Conservation (phyloP, 2,888 invertebrate genomes). For the Amphipoea oculea region DNA sequence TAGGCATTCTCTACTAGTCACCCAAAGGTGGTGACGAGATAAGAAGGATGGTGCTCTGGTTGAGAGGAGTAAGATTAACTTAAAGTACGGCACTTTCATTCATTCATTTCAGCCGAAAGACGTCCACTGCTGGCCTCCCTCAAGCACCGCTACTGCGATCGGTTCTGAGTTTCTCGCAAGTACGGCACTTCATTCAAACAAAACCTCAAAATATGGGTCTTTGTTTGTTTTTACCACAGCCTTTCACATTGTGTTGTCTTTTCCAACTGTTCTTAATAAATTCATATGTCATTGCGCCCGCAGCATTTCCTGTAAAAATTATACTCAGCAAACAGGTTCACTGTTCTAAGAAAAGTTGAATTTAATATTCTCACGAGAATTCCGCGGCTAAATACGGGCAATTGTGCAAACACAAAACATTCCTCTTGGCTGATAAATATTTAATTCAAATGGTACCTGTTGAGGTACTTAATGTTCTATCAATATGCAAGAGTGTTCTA, state of each 20-base stretch:
- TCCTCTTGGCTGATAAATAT: slow-evolving; percentile 62
- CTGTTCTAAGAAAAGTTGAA: slow-evolving; percentile 50
- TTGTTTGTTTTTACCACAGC: neutral
- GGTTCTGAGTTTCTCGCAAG: too few relatives aligned
- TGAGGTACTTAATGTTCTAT: slow-evolving; percentile 57
- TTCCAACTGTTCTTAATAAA: neutral
- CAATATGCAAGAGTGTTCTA: slow-evolving; percentile 61
- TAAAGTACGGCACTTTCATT: too few relatives aligned
- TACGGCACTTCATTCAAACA: neutral
- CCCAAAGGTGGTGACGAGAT: too few relatives aligned
- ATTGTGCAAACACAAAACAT: slow-evolving; percentile 66
- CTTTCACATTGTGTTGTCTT: neutral
- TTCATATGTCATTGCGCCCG: neutral
- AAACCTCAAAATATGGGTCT: neutral
- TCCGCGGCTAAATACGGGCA: slow-evolving; percentile 54
- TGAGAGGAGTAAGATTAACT: too few relatives aligned
- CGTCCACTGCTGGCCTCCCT: too few relatives aligned
- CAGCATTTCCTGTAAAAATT: slow-evolving; percentile 41
- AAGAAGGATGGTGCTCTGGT: too few relatives aligned
- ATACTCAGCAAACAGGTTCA: slow-evolving; percentile 42
- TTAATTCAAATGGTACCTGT: slow-evolving; percentile 61
- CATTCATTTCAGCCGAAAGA: neutral
- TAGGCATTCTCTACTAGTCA: neutral
- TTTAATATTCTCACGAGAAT: slow-evolving; percentile 64
- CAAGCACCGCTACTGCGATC: too few relatives aligned